Base-by-base conservation (phyloP, 2,888 invertebrate species). In the Ypsolopha sequella region DNA sequence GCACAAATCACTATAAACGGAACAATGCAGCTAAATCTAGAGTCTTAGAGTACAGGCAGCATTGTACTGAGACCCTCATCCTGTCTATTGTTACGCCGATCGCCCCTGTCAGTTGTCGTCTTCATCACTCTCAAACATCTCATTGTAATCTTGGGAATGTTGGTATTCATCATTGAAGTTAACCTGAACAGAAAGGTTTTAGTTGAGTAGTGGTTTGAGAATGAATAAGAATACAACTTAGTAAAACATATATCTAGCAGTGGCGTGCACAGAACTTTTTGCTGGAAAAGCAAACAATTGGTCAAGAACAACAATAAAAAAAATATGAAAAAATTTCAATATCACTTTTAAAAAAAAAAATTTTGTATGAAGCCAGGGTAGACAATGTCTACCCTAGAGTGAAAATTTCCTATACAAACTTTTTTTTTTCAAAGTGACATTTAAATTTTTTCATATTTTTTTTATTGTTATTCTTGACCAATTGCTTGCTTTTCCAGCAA, bases 111-210 rank as follows among this genome's bases (percentile, higher is more conserved):
- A 82, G 76, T 81, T 79, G 72, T 86, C 81, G 52, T 86, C 87
- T 58, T 85, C 87, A 52, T 85, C 87, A 76, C 81, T 80, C 74
- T 87, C 87, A 80, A 86, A 87, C 76, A 86, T 74, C 60, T 87
- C 82, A 73, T 73, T 79, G 76, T 80, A 87, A 60, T 84, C 84
- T 60, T 71, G 76, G 58, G 81, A 74, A 64, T 78, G 76, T 64
- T 84, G 80, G 70, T 73, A 84, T 60, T 56, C 55, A 35, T 86
- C 85, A 73, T 72, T 80, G 67, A 87, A 72, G 66, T 86, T 61
- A 13, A 58, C 85, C 87, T 87, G 75, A 66, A 76, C 70, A 79
- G 65, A 74, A 72, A 66, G 60, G 36, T 14, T 39, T 41, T 34
- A n/a, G 39, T n/a, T 46, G n/a, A 64, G 56, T 58, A 55, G 60